Conservation (phyloP, 2,888 invertebrate species). For the Thysanoteuthis rhombus region DNA sequence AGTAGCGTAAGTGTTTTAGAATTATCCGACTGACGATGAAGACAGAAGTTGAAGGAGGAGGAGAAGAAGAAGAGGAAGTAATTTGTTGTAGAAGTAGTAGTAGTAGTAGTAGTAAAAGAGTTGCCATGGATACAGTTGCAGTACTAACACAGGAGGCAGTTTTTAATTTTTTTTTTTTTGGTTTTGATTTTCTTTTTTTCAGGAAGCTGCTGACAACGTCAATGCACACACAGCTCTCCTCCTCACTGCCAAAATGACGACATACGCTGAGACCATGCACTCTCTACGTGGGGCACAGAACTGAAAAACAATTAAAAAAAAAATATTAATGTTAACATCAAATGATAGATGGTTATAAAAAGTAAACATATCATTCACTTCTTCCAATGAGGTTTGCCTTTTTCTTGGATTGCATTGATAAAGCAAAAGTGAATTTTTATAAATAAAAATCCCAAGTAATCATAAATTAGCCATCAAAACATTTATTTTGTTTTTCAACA, state of each 20-base stretch:
- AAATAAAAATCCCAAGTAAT: too few relatives aligned
- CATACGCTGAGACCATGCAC: conserved; percentile 32
- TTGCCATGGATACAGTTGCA: conserved; percentile 12
- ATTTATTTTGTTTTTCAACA: too few relatives aligned
- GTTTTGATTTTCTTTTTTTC: background rate
- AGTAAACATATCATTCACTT: too few relatives aligned
- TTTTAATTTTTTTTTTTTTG: background rate
- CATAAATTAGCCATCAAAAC: too few relatives aligned
- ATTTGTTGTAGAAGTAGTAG: background rate
- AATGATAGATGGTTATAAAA: too few relatives aligned
- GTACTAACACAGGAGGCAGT: background rate
- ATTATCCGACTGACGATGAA: background rate
- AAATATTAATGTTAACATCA: background rate
- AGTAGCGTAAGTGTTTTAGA: background rate
- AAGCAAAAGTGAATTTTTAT: too few relatives aligned
- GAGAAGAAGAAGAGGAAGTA: background rate
- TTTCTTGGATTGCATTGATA: too few relatives aligned
- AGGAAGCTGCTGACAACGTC: background rate
- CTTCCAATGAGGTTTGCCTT: too few relatives aligned
- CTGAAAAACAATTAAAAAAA: conserved; percentile 26
- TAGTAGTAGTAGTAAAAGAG: background rate
- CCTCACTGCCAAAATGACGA: conserved; percentile 35
- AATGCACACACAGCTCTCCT: conserved; percentile 33
- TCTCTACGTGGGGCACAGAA: conserved; percentile 39
- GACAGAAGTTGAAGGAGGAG: background rate